These are phyloP conservation scores for Oreamnos americanus DNA, from an alignment of 2,113 vertebrate genomes.

Conservation along the genomic window DNA sequence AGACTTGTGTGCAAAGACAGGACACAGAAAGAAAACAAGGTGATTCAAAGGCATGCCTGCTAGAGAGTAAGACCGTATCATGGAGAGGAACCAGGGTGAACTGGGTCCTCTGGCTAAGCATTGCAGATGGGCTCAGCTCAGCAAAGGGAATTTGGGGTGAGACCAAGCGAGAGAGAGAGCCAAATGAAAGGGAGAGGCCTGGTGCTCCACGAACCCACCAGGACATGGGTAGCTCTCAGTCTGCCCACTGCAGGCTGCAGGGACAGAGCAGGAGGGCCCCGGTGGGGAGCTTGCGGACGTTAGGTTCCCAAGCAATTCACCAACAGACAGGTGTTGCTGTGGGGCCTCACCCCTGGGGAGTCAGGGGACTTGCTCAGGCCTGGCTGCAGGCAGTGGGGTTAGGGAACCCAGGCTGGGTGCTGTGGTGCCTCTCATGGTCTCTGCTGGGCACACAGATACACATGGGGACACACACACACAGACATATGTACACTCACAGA, in stretches of 20 bases:
- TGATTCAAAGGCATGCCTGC: neutral
- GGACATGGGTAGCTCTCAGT: neutral
- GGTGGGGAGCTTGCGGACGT: neutral
- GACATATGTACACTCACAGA: too few relatives aligned
- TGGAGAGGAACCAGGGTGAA: accelerated
- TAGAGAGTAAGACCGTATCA: neutral
- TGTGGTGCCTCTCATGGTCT: neutral
- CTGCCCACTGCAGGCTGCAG: too few relatives aligned
- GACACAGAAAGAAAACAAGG: neutral
- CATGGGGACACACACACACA: accelerated
- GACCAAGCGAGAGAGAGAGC: neutral
- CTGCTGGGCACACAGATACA: neutral
- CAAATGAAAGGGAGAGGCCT: neutral
- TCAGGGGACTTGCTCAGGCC: neutral
- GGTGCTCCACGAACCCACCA: too few relatives aligned
- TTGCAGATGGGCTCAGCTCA: too few relatives aligned
- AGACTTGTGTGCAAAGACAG: constrained; percentile 76
- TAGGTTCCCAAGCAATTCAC: neutral
- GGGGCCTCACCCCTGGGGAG: neutral
- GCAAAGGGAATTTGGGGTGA: neutral
- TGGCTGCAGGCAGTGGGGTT: accelerated
- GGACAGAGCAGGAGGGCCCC: neutral
- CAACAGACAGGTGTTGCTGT: neutral
- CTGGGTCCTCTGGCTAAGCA: neutral
- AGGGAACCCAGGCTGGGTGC: too few relatives aligned